A percentile compares a stretch with the other conserved stretches of the same genome.
These are phyloP conservation scores for Periophthalmus magnuspinnatus DNA, from an alignment of 2,797 vertebrate species.

Conservation along the genomic window DNA sequence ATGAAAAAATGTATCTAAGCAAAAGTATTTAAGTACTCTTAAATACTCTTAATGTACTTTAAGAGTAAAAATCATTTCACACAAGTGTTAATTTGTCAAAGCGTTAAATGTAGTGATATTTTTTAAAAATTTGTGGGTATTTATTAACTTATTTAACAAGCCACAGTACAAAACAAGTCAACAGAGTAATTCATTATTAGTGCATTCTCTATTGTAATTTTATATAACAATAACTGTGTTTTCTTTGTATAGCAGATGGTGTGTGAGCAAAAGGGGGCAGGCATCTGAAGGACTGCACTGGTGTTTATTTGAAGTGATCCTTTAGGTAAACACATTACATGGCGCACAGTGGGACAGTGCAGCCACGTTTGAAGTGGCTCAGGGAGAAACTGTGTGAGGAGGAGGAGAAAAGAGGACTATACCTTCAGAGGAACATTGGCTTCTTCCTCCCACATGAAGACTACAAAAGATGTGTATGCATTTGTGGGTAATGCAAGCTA, in stretches of 20 bases:
- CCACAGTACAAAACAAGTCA: not conserved
- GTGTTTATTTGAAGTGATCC: slow-evolving; percentile 80
- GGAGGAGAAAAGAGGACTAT: slow-evolving; percentile 66
- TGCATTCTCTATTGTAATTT: not conserved
- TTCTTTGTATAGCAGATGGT: slow-evolving; percentile 59
- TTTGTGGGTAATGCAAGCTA: slow-evolving; percentile 14
- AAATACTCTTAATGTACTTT: too few species aligned
- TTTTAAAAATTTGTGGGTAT: too few species aligned
- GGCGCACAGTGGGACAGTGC: slow-evolving; percentile 70
- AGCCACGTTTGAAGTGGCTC: slow-evolving; percentile 77
- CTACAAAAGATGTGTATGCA: slow-evolving; percentile 56
- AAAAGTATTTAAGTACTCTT: too few species aligned
- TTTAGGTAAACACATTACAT: slow-evolving; percentile 76
- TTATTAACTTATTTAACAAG: not conserved
- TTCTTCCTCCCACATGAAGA: slow-evolving; percentile 69
- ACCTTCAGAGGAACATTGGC: slow-evolving; percentile 76
- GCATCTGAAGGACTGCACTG: slow-evolving; percentile 58
- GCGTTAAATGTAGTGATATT: not conserved
- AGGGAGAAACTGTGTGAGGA: slow-evolving; percentile 59
- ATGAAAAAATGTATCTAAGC: too few species aligned
- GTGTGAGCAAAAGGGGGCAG: slow-evolving; percentile 46
- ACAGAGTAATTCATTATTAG: not conserved
- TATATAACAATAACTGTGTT: slow-evolving; percentile 6
- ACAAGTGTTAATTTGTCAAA: too few species aligned
- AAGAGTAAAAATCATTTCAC: too few species aligned